Evolutionary conservation across 2,888 invertebrate species (phyloP).

Genomic region (Tridacna gigas): DNA sequence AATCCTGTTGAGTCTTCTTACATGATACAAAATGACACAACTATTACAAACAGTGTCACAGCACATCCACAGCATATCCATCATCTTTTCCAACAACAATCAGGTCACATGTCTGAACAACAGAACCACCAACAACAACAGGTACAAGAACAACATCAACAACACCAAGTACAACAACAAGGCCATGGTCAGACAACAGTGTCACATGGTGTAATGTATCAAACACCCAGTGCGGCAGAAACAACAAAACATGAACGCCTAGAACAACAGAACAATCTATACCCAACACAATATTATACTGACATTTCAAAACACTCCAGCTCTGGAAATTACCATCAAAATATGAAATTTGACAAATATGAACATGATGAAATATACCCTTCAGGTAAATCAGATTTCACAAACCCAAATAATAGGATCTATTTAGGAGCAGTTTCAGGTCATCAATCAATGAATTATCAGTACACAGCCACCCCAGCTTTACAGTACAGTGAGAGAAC

Average conservation of each 20-base stretch:
- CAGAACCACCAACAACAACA: slow-evolving; percentile 13
- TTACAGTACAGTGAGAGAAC: not conserved
- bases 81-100: slow-evolving; percentile 9
- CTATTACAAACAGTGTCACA: not conserved
- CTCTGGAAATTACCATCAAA: no score
- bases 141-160: not conserved
- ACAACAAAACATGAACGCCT: not conserved
- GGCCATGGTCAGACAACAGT: not conserved
- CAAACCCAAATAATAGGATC: slow-evolving; percentile 1
- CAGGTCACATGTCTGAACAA: not conserved
- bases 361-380: no score
- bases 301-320: not conserved
- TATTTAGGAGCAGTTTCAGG: not conserved
- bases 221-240: not conserved
- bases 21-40: not conserved
- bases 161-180: not conserved
- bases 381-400: not conserved
- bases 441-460: not conserved
- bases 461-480: not conserved
- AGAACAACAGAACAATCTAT: not conserved
- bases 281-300: not conserved
- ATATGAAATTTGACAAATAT: no score
- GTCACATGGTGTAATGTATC: not conserved
- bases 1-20: not conserved
- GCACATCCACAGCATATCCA: not conserved